Base-by-base conservation (phyloP, 2,113 vertebrate genomes). In the Oxyura jamaicensis region DNA sequence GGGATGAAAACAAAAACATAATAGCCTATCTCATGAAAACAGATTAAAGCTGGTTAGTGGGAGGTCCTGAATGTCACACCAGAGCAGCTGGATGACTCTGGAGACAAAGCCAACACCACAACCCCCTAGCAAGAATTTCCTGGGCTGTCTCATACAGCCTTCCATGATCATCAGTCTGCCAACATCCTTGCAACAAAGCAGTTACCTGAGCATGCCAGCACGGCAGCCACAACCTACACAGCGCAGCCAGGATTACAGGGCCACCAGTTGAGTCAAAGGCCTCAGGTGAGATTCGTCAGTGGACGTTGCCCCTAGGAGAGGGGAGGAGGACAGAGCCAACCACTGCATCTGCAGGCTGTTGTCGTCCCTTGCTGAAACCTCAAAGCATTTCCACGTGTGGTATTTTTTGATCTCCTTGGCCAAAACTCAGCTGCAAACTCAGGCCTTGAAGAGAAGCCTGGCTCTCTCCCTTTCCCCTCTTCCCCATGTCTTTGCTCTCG, bases 251-350 rank as follows among this genome's bases (percentile, higher is more conserved):
- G 83, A 94, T 67, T 71, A 80, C 72, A 90, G 63, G 79, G 75
- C 67, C 88, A 84, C 31, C 80, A 56, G 60, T 14, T 91, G 95
- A 92, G 89, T 53, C 94, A 89, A 82, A 86, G 33, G 46, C 86
- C n/a, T 58, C 46, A 19, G 83, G 29, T 72, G 62, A 89, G 56
- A 76, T 35, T 35, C 18, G 2, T 69, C 63, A 59, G 52, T 1
- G 42, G 39, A 82, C 33, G 19, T 14, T 46, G 25, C 53, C 42
- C 65, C 56, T 21, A 33, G 56, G 67, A 71, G 28, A 39, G 2
- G 7, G 13, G 1, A 82, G 78, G 52, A 93, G 50, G 86, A 83
- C 0, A 3, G 35, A 83, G 60, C 12, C 56, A 41, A 44, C 16
- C 35, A 17, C 7, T 42, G 75, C 66, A 44, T 36, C 53, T 31